Conservation (phyloP, 1,140 invertebrate genomes). For the Bombus superbus region DNA sequence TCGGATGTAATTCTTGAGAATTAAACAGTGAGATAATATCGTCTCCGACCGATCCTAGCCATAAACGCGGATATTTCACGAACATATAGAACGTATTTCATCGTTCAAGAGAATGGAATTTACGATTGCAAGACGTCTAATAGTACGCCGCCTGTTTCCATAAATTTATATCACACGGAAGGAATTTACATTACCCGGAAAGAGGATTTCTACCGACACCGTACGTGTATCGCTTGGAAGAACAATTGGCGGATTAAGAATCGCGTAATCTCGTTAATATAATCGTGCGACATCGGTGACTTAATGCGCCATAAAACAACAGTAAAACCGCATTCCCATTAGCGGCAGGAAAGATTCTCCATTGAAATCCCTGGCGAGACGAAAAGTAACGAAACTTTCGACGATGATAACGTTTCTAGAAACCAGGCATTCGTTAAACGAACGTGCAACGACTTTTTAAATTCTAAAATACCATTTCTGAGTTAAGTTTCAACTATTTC, state of each 20-base stretch:
- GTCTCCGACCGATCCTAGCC: no score
- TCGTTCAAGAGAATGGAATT: no score
- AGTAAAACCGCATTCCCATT: background rate
- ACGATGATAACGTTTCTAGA: background rate
- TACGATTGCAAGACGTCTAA: no score
- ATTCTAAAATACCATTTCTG: no score
- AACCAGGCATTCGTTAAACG: no score
- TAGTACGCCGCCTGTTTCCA: background rate
- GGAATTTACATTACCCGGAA: background rate
- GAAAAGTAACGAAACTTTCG: background rate
- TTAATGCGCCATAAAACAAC: background rate
- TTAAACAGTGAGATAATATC: no score
- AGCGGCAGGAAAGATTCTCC: background rate
- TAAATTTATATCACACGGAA: background rate
- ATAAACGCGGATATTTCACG: no score
- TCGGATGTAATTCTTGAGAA: no score
- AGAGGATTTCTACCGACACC: background rate
- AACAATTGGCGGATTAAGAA: slow-evolving; percentile 10
- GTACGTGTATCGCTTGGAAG: background rate
- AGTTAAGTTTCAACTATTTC: no score
- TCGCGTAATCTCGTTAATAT: background rate
- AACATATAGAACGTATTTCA: no score
- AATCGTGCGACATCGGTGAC: background rate
- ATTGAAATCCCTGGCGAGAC: background rate
- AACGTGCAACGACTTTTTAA: no score